Evolutionary conservation across 2,888 invertebrate genomes (phyloP).

Genomic region (Eupeodes luniger): DNA sequence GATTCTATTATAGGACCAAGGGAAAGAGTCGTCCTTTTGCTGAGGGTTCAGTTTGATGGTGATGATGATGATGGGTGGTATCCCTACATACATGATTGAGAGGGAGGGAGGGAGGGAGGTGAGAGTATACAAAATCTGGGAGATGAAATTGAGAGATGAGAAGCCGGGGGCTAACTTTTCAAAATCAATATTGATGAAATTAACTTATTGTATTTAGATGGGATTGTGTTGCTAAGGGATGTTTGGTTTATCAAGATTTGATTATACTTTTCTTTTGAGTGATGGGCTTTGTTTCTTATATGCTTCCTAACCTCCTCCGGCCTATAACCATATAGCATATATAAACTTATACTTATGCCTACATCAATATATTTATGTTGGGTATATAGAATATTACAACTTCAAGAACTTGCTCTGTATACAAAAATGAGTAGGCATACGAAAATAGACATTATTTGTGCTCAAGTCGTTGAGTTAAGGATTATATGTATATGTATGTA

Average conservation of each 20-base stretch:
- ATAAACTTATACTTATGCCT: background rate
- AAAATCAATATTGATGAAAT: slow-evolving; percentile 76
- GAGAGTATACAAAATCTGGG: background rate
- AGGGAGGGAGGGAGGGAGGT: background rate
- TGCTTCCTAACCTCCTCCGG: background rate
- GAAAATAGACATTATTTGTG: slow-evolving; percentile 41
- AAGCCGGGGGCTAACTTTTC: slow-evolving; percentile 61
- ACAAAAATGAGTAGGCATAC: slow-evolving; percentile 37
- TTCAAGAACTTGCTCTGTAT: background rate
- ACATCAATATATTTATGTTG: background rate
- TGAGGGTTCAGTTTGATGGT: background rate
- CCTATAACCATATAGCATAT: background rate
- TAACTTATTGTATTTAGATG: slow-evolving; percentile 74
- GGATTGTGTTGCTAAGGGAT: slow-evolving; percentile 71
- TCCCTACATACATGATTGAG: background rate
- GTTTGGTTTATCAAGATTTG: slow-evolving; percentile 73
- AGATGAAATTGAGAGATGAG: background rate
- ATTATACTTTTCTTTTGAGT: slow-evolving; percentile 61
- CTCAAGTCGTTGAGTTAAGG: slow-evolving; percentile 18
- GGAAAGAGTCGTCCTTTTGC: background rate
- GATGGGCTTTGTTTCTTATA: slow-evolving; percentile 32
- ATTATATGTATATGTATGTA: background rate
- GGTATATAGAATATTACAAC: background rate
- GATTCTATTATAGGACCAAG: background rate
- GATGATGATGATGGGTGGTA: background rate